Conservation (phyloP, 1,140 invertebrate genomes). For the Atta cephalotes region DNA sequence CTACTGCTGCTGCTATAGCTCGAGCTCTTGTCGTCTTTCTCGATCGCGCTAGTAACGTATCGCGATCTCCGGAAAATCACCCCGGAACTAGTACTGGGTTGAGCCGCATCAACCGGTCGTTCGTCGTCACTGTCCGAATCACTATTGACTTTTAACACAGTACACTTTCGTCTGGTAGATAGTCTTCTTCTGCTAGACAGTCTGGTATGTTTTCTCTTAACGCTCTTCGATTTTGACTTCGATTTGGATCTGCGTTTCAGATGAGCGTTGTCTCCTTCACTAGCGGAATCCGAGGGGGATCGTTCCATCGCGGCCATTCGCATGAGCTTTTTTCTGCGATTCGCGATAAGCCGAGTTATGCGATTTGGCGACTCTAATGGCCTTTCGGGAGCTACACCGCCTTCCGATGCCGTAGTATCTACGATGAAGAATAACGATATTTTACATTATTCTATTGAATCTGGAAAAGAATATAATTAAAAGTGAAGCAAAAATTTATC, state of each 20-base stretch:
- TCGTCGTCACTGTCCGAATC: conserved; percentile 77
- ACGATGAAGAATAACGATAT: conserved; percentile 31
- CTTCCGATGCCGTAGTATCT: conserved; percentile 77
- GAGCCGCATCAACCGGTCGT: conserved; percentile 77
- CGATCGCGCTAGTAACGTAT: conserved; percentile 69
- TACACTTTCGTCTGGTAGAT: conserved; percentile 75
- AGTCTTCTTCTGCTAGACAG: conserved; percentile 63
- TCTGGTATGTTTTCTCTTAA: conserved; percentile 79
- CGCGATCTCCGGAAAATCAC: conserved; percentile 79
- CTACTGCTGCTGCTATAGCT: conserved; percentile 74
- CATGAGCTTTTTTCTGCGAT: conserved; percentile 83
- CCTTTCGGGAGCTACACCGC: conserved; percentile 75
- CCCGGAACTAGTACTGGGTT: conserved; percentile 84
- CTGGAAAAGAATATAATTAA: background rate
- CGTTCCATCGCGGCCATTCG: conserved; percentile 78
- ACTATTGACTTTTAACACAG: conserved; percentile 74
- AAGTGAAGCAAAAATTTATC: background rate
- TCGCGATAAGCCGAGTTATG: conserved; percentile 83
- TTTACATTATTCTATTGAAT: conserved; percentile 9
- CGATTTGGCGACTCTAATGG: conserved; percentile 82
- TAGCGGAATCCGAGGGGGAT: conserved; percentile 64
- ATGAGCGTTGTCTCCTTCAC: conserved; percentile 65
- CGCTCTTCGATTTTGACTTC: conserved; percentile 77
- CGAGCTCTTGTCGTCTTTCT: conserved; percentile 75
- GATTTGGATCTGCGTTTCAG: conserved; percentile 77